Evolutionary conservation across 2,888 invertebrate genomes (phyloP), one percentile per base, ranked within the genome.

Genomic region (Copidosoma aretas): DNA sequence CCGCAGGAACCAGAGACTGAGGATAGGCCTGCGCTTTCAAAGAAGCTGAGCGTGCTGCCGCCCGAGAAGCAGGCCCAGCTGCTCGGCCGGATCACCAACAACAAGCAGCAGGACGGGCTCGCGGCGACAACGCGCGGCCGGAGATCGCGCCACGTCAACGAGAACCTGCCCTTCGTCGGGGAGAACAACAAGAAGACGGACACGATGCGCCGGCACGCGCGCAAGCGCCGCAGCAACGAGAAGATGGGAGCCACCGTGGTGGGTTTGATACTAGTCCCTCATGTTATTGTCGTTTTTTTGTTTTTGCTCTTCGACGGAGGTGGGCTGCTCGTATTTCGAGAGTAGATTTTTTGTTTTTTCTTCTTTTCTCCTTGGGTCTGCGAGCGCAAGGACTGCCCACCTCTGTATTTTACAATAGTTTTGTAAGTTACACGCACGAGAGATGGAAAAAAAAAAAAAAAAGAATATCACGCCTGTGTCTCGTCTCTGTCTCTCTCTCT

Each of bases 161-260:
- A 84, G 59, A 79, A 81, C 70, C 71, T 78, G 19, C 76, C 77
- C 24, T 64, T 76, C n/a, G 74, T 76, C 78, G 60, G 73, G 19
- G 84, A 84, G 56, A 32, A 32, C 32, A 32, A 32, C 32, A 84
- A 81, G 65, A 82, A 81, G 67, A 76, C 73, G 22, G 87, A 87
- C 71, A 82, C 85, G 15, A 83, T 85, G 25, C 77, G 81, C 21
- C 78, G 83, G 67, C 83, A 85, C 56, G 86, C 87, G 53, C 85
- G 89, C 75, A 90, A 90, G 77, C 85, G 90, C 71, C 85, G 89
- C 68, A 89, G 89, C 73, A 85, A 87, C 21, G 90, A 90, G 75
- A 89, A 89, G 81, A 84, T 87, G 74, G 86, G 87, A 65, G 85
- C 86, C 52, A 88, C 86, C 77, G 88, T 89, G 85, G 89, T 89